Base-by-base conservation (phyloP, 2,888 invertebrate genomes). In the Drosophila multiciliata region DNA sequence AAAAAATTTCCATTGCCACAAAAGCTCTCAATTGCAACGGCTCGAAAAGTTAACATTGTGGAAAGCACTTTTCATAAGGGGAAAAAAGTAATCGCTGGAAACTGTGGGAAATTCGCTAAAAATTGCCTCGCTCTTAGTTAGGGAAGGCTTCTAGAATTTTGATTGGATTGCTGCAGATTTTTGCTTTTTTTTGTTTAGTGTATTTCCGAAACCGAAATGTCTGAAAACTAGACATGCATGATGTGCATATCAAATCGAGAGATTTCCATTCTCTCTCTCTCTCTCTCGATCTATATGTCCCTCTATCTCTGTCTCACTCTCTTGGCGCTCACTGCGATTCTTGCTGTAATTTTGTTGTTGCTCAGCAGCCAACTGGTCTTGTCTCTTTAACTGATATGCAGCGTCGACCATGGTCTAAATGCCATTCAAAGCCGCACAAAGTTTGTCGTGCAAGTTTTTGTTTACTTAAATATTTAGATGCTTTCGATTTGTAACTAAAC, bases 11-110 rank as follows among this genome's bases (percentile, higher is more conserved):
- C 29, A 15, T 48, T 45, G 36, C 12, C 23, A 11, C 23, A 70
- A 59, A 36, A 42, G 59, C 50, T 70, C 32, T 42, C 71, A 36
- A 52, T 52, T 70, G 71, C 50, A 70, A 23, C 60, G 32, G 71
- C 71, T 26, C n/a, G 50, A 45, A 32, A 69, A 35, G 59, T 59
- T 58, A 36, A 32, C 58, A 23, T 20, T 6, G 38, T 23, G 45
- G 9, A 33, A 40, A 33, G 33, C 49, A 53, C 32, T 67, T 45
- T 53, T 23, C 66, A n/a, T 45, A 15, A 26, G 49, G 49, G 49
- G 20, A 59, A 48, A 59, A 36, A 20, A 23, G 23, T 36, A 12
- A 36, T 36, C 7, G 42, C 20, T 59, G n/a, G 1, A 35, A 20
- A 4, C 20, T 40, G 35, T 68, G 67, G 23, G 15, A 45, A 15